Conservation (phyloP, 2,888 invertebrate species). For the Lasioglossum figueresi region DNA sequence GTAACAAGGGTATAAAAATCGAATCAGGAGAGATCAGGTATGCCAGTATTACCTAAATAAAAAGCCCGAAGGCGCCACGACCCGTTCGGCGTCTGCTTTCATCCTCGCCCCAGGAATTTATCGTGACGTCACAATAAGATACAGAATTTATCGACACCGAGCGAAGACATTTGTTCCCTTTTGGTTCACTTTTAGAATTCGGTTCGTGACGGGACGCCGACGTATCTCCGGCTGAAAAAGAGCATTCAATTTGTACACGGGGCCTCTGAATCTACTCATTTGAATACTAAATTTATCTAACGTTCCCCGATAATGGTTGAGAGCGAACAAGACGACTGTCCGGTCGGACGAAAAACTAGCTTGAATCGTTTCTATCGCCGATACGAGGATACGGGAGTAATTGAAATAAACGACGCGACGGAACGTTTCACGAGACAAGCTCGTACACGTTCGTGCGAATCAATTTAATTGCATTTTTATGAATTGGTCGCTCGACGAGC, state of each 20-base stretch:
- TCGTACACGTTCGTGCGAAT: neutral
- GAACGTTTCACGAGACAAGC: neutral
- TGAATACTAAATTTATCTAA: conserved; percentile 51
- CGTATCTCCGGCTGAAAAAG: conserved; percentile 21
- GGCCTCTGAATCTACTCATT: conserved; percentile 48
- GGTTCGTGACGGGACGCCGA: conserved; percentile 7
- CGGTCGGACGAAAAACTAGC: conserved; percentile 26
- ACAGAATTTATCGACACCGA: conserved; percentile 60
- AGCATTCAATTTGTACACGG: conserved; percentile 44
- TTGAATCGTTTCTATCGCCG: neutral
- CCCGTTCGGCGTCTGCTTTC: conserved; percentile 53
- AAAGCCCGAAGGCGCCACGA: conserved; percentile 37
- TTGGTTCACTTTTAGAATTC: conserved; percentile 13
- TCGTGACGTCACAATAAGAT: conserved; percentile 63
- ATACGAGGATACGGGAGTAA: conserved; percentile 7
- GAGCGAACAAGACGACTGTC: conserved; percentile 17
- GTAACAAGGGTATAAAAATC: conserved; percentile 28
- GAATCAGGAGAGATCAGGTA: conserved; percentile 39
- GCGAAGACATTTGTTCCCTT: conserved; percentile 3
- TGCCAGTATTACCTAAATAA: conserved; percentile 37
- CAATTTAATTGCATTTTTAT: neutral
- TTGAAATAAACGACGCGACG: conserved; percentile 27
- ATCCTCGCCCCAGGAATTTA: conserved; percentile 51
- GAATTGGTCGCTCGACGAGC: neutral
- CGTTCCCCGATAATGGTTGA: conserved; percentile 31